Evolutionary conservation across 2,113 vertebrate species (phyloP).

Genomic region (Leiothrix lutea): DNA sequence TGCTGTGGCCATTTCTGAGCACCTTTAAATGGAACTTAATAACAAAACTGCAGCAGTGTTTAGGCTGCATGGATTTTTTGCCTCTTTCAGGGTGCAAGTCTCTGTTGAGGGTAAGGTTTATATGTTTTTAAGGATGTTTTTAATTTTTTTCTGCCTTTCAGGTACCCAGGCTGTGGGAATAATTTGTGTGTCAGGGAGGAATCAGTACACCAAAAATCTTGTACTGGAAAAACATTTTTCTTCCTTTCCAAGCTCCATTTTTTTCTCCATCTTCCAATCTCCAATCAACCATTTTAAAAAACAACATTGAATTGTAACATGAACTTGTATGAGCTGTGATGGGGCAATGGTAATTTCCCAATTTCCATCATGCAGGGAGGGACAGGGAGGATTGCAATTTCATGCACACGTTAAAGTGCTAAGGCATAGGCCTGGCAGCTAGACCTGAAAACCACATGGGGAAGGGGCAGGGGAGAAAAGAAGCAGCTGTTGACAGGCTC

Average conservation of each 20-base stretch:
- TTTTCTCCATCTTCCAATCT: background rate
- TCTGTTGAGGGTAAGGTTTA: background rate
- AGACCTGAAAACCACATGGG: background rate
- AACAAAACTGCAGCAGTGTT: background rate
- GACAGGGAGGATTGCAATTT: background rate
- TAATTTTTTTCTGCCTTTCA: background rate
- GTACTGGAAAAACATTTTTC: background rate
- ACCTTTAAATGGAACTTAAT: background rate
- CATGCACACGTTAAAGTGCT: background rate
- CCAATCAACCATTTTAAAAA: background rate
- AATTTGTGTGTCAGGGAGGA: background rate
- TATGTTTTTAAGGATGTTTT: background rate
- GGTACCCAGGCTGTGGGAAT: background rate
- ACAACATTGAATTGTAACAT: background rate
- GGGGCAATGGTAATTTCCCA: background rate
- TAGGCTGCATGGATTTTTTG: background rate
- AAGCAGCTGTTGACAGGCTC: background rate
- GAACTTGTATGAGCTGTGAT: background rate
- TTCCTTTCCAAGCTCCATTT: background rate
- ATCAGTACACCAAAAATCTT: background rate
- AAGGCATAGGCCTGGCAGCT: background rate
- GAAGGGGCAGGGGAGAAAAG: background rate
- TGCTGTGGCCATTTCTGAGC: background rate
- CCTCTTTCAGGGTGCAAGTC: background rate
- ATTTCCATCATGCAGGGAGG: background rate